Evolutionary conservation across 2,797 vertebrate species (phyloP).

Genomic region (Sebastes cheni): DNA sequence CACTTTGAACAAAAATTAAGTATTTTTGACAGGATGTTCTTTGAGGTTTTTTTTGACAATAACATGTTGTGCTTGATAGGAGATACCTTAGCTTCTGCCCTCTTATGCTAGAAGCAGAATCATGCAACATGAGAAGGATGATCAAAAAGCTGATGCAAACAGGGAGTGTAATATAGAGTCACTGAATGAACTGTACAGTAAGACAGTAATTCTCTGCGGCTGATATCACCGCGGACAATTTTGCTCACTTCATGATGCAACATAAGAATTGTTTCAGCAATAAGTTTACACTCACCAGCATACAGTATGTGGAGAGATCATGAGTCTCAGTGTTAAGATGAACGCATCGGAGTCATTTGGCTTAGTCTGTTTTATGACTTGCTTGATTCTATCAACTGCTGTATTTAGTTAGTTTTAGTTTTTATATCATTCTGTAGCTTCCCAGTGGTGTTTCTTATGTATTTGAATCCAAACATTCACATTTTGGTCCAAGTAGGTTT

Average conservation of each 20-base stretch:
- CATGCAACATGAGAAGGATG: conserved; percentile 32
- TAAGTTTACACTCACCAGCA: conserved; percentile 17
- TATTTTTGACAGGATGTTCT: conserved; percentile 21
- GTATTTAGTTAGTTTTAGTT: no score
- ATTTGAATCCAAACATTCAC: no score
- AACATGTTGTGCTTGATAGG: not conserved
- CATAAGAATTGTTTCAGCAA: conserved; percentile 56
- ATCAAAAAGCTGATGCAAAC: conserved; percentile 72
- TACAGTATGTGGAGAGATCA: not conserved
- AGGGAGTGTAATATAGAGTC: conserved; percentile 34
- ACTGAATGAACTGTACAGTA: conserved; percentile 53
- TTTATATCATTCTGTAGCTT: no score
- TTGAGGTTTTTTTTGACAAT: not conserved
- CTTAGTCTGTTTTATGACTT: not conserved
- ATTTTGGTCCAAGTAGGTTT: no score
- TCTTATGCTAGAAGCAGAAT: conserved; percentile 32
- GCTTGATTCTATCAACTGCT: not conserved
- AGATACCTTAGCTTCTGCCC: not conserved
- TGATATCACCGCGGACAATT: conserved; percentile 39
- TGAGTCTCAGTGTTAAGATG: not conserved
- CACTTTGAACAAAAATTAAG: not conserved
- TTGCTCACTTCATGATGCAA: conserved; percentile 65
- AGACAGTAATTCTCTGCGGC: conserved; percentile 40
- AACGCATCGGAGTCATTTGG: not conserved
- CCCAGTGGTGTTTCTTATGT: no score